A percentile compares a stretch with the other conserved stretches of the same genome.
Evolutionary conservation across 2,888 invertebrate genomes (phyloP).

Genomic region (Tetheella fluctuosa): DNA sequence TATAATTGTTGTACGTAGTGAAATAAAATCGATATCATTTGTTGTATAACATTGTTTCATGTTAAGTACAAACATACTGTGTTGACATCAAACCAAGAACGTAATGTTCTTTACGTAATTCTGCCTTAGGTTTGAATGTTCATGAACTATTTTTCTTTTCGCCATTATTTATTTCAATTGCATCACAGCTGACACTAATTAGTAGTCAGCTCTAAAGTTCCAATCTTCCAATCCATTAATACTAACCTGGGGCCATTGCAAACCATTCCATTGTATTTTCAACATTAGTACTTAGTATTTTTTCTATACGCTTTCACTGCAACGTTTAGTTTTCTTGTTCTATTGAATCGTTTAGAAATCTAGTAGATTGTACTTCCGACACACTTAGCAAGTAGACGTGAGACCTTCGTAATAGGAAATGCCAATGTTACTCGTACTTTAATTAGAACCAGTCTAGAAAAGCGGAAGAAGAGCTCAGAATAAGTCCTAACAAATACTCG

Average conservation of each 20-base stretch:
- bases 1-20: no score
- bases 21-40: not conserved
- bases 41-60: not conserved
- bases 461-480: constrained; percentile 49
- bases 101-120: not conserved
- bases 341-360: constrained; percentile 50
- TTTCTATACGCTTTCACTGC: constrained; percentile 40
- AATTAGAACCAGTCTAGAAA: constrained; percentile 49
- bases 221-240: constrained; percentile 3
- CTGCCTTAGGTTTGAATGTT: not conserved
- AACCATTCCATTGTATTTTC: constrained; percentile 8
- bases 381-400: constrained; percentile 45
- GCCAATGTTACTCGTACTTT: constrained; percentile 38
- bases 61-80: not conserved
- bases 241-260: not conserved
- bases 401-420: constrained; percentile 57
- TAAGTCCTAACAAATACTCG: constrained; percentile 24
- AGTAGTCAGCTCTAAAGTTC: not conserved
- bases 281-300: constrained; percentile 6
- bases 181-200: constrained; percentile 9
- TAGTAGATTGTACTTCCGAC: constrained; percentile 58
- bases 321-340: constrained; percentile 45
- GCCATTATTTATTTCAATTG: constrained; percentile 16
- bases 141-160: constrained; percentile 14
- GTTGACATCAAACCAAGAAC: not conserved